Evolutionary conservation across 2,888 invertebrate species (phyloP), one percentile per base, ranked within the genome.

Genomic region (Philhelius pedissequus): DNA sequence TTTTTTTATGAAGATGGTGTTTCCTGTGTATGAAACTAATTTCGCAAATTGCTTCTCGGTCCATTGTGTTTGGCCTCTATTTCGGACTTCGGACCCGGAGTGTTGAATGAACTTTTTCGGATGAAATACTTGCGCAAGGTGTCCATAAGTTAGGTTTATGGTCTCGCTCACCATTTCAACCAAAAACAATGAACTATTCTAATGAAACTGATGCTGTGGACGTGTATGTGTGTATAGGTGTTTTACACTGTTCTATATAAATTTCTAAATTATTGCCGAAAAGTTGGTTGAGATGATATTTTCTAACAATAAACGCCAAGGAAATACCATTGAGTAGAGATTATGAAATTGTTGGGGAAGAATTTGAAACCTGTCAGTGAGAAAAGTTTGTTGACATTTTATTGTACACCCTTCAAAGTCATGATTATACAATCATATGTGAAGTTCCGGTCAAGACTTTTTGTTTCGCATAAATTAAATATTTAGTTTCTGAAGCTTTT

Each of bases 11-110:
- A 48, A 45, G 48, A 27, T 45, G 38, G 20, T 54, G 69, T 52
- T 77, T 77, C 43, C 56, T 74, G 38, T 74, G 35, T 78, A 69
- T 74, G 74, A 78, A 83, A 74, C 74, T 83, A 78, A 83, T 83
- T 83, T 83, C 66, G 38, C 30, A 78, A 83, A 83, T 83, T 83
- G 74, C 74, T 83, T 83, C 75, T 75, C 43, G 70, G 74, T 78
- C 83, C 83, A 78, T 78, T 83, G 78, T 83, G 45, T 66, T n/a
- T 64, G 35, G 35, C 35, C 68, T 54, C 22, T 66, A 52, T 13
- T 68, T 30, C 22, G 30, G 32, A 56, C 56, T 56, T 35, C 6
- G 13, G 50, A 52, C 35, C 20, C 6, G 13, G 50, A 52, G 71
- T 64, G 64, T 66, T 74, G 54, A 64, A 78, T 78, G 77, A 78